Evolutionary conservation across 2,888 invertebrate genomes (phyloP).

Genomic region (Pandemis cinnamomeana): DNA sequence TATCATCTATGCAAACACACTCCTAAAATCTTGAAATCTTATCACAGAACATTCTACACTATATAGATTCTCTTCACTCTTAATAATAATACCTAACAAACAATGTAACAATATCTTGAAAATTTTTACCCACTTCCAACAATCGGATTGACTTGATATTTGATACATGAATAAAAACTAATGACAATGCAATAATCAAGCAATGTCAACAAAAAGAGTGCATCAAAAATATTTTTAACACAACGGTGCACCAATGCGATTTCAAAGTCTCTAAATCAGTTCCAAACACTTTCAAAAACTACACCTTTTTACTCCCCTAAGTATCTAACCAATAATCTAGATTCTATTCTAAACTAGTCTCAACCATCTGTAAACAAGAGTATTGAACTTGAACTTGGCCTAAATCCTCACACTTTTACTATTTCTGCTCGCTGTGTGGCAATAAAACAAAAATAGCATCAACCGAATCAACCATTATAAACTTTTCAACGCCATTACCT

Average conservation of each 20-base stretch:
- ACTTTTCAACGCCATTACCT: conserved; percentile 52
- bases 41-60: no score
- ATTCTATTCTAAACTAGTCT: neutral
- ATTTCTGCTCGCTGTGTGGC: conserved; percentile 24
- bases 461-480: conserved; percentile 15
- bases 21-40: no score
- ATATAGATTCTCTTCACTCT: neutral
- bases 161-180: no score
- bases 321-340: neutral
- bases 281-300: neutral
- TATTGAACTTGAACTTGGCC: conserved; percentile 40
- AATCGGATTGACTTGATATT: no score
- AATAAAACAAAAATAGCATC: conserved; percentile 35
- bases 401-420: conserved; percentile 29
- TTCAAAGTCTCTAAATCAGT: neutral
- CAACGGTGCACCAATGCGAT: no score
- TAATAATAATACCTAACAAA: neutral
- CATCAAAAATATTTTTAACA: no score
- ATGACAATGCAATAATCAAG: no score
- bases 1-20: neutral
- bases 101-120: no score
- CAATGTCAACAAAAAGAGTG: no score
- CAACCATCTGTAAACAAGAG: conserved; percentile 8
- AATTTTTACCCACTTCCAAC: no score
- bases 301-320: neutral